Percentiles rank a stretch among this genome's conserved stretches.
These are phyloP conservation scores for Monodelphis domestica DNA, from an alignment of 2,797 vertebrate genomes.

Conservation along the genomic window DNA sequence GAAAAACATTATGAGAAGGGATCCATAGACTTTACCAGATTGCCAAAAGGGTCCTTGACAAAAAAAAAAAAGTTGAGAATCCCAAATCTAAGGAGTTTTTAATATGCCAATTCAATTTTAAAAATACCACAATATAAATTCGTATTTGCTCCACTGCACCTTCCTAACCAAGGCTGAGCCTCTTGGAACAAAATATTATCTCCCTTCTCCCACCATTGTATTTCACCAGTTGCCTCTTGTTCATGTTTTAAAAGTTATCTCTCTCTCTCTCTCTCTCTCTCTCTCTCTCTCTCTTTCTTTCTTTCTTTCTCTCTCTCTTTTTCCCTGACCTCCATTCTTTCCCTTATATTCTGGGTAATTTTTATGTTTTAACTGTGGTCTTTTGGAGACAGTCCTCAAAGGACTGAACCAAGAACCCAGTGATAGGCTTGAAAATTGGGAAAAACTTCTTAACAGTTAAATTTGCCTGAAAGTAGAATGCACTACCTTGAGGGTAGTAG, in stretches of 20 bases:
- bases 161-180: neutral
- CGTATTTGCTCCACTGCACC: neutral
- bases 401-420: neutral
- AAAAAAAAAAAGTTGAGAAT: neutral
- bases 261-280: neutral
- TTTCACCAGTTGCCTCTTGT: neutral
- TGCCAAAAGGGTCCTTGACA: neutral
- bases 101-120: neutral
- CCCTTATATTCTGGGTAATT: neutral
- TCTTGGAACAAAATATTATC: neutral
- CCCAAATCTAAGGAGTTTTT: neutral
- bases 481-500: neutral
- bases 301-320: neutral
- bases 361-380: neutral
- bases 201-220: neutral
- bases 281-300: neutral
- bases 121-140: neutral
- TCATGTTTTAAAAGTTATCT: neutral
- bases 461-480: neutral
- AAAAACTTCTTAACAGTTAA: neutral
- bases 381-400: neutral
- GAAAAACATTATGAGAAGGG: neutral
- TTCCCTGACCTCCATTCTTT: neutral
- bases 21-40: neutral
- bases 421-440: neutral